phyloP scores from a whole-genome alignment of 2,113 vertebrate genomes.

The Rhynchomys soricoides region DNA sequence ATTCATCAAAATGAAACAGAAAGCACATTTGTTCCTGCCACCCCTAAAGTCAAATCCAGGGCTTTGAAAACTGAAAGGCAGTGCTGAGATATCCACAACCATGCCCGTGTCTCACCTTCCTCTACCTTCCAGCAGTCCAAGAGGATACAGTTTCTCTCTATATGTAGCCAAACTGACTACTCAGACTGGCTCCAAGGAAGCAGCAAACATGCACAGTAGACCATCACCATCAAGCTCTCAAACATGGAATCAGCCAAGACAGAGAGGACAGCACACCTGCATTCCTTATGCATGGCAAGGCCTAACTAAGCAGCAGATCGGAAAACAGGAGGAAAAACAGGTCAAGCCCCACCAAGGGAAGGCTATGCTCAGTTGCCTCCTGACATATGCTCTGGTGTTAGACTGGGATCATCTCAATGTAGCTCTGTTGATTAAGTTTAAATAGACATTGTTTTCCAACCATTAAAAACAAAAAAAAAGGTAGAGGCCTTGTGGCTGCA shows the following conservation, averaged over 20 bases:
- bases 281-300: neutral
- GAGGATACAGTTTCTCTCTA: neutral
- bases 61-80: neutral
- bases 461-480: neutral
- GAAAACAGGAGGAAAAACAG: neutral
- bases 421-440: neutral
- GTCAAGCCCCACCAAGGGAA: neutral
- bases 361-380: neutral
- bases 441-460: neutral
- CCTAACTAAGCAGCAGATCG: neutral
- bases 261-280: neutral
- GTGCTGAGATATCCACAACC: neutral
- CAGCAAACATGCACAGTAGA: neutral
- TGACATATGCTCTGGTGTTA: neutral
- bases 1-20: neutral
- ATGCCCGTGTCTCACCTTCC: neutral
- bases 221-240: neutral
- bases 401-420: neutral
- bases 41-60: neutral
- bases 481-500: neutral
- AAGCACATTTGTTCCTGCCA: neutral
- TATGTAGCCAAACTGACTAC: neutral
- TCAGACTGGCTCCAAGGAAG: neutral
- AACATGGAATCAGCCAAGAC: neutral
- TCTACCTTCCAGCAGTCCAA: too few species aligned